Evolutionary conservation across 2,797 vertebrate genomes (phyloP).

Genomic region (Lacerta agilis): DNA sequence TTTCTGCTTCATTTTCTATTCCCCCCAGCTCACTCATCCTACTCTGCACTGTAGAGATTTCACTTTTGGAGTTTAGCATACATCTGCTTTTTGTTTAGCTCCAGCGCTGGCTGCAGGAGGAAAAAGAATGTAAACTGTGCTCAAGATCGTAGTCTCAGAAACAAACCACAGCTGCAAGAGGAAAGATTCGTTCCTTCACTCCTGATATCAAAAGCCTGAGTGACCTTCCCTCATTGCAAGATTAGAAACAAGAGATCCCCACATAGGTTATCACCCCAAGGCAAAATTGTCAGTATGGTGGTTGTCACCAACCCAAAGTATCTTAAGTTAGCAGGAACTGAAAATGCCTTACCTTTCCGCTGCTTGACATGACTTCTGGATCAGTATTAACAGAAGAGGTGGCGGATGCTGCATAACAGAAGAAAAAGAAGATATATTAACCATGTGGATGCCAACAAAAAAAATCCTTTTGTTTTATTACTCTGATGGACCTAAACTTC

Average conservation of each 20-base stretch:
- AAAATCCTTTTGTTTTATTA: not conserved
- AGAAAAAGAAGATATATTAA: not conserved
- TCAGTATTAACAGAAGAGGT: not conserved
- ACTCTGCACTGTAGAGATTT: not conserved
- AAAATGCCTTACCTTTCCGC: constrained; percentile 66
- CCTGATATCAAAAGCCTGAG: not conserved
- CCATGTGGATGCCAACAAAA: not conserved
- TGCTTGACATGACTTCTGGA: constrained; percentile 66
- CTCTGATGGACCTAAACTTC: too few relatives aligned
- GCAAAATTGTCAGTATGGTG: not conserved
- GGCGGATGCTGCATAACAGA: constrained; percentile 45
- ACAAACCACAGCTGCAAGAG: rapidly evolving
- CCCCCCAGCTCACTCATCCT: rapidly evolving
- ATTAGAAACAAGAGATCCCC: not conserved
- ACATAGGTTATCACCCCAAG: not conserved
- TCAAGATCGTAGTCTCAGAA: rapidly evolving
- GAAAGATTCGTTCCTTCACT: not conserved
- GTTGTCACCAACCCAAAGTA: not conserved
- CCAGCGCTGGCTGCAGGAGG: constrained; percentile 12
- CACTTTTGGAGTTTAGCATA: not conserved
- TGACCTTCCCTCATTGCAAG: not conserved
- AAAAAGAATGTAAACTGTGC: constrained; percentile 59
- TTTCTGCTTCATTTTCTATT: not conserved
- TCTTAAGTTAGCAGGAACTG: not conserved
- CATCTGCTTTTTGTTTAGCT: constrained; percentile 28